Percentiles rank a stretch among this genome's conserved stretches.
phyloP scores from a whole-genome alignment of 2,797 vertebrate genomes.

The Delichon dasypus region DNA sequence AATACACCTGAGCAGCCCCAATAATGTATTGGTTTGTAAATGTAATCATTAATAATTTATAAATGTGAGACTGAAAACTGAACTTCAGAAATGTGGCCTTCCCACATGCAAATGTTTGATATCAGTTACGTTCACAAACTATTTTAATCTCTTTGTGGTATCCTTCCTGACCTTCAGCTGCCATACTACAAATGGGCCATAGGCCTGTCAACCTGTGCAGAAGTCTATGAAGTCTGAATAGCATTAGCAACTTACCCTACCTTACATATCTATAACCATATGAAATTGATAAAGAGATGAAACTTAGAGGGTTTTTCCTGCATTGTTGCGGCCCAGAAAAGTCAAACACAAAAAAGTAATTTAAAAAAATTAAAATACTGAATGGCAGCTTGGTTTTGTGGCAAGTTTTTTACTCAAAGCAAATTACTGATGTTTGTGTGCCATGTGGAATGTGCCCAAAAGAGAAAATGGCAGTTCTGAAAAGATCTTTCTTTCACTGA shows the following conservation, averaged over 20 bases:
- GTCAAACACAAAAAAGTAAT: neutral
- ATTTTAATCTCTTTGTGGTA: neutral
- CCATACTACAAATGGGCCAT: neutral
- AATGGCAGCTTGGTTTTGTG: neutral
- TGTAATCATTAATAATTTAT: neutral
- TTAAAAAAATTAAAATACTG: neutral
- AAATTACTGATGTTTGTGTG: neutral
- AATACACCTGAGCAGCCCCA: neutral
- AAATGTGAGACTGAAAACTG: neutral
- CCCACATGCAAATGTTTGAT: neutral
- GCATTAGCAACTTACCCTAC: neutral
- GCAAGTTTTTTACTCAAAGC: neutral
- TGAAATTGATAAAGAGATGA: neutral
- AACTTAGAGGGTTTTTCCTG: neutral
- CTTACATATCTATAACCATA: neutral
- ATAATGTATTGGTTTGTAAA: neutral
- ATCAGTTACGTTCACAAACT: neutral
- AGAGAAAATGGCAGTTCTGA: neutral
- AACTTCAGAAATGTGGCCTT: neutral
- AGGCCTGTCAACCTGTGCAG: neutral
- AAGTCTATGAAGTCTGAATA: neutral
- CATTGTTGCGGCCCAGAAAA: neutral
- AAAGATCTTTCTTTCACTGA: neutral
- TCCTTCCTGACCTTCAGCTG: neutral
- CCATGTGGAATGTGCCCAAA: rapidly evolving